phyloP scores from a whole-genome alignment of 2,797 vertebrate species.

The Spondyliosoma cantharus region DNA sequence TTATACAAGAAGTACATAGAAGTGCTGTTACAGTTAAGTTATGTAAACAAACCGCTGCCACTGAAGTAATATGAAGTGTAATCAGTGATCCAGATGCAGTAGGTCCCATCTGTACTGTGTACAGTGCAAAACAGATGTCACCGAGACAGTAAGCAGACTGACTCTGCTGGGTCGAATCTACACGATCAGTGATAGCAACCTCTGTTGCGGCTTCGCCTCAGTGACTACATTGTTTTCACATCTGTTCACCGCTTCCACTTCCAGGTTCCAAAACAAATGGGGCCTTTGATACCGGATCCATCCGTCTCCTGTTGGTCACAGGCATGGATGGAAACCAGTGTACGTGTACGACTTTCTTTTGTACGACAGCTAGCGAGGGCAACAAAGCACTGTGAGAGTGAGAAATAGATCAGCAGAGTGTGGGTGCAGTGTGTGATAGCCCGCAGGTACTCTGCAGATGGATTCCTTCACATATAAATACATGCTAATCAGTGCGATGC shows the following conservation, averaged over 20 bases:
- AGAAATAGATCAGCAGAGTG: slow-evolving; percentile 45
- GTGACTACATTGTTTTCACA: slow-evolving; percentile 72
- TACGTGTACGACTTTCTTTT: not conserved
- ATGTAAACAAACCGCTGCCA: slow-evolving; percentile 50
- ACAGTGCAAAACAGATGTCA: slow-evolving; percentile 70
- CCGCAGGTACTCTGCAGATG: slow-evolving; percentile 54
- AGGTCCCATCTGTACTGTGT: slow-evolving; percentile 36
- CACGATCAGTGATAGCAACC: slow-evolving; percentile 56
- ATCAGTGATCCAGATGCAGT: slow-evolving; percentile 41
- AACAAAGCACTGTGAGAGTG: slow-evolving; percentile 13
- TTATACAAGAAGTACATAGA: slow-evolving; percentile 40
- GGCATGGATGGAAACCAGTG: slow-evolving; percentile 33
- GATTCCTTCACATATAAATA: slow-evolving; percentile 47
- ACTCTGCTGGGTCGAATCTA: slow-evolving; percentile 38
- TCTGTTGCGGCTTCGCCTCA: slow-evolving; percentile 47
- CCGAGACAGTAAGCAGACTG: slow-evolving; percentile 66
- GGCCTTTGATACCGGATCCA: slow-evolving; percentile 60
- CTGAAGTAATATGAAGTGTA: slow-evolving; percentile 32
- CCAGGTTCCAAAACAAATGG: slow-evolving; percentile 74
- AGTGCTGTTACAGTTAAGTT: slow-evolving; percentile 24
- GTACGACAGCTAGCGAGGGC: slow-evolving; percentile 27
- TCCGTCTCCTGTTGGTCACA: slow-evolving; percentile 49
- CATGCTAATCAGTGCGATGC: slow-evolving; percentile 38
- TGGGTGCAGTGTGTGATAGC: slow-evolving; percentile 54
- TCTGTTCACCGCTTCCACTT: slow-evolving; percentile 61